A percentile compares a stretch with the other conserved stretches of the same genome.
Evolutionary conservation across 2,888 invertebrate species (phyloP).

Genomic region (Agrilus cyanescens): DNA sequence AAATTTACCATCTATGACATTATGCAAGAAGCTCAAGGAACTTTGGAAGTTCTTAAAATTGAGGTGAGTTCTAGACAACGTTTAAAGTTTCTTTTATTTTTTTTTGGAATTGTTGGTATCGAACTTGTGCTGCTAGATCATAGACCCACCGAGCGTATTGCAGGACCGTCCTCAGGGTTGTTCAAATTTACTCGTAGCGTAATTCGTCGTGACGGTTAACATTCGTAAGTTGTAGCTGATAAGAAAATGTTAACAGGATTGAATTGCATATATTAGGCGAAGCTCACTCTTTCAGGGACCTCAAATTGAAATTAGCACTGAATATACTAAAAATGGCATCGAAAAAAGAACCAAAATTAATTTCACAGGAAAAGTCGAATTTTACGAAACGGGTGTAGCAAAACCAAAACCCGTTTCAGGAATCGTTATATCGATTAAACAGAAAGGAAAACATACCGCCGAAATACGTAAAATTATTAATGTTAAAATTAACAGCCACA

Average conservation of each 20-base stretch:
- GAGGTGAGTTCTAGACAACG: slow-evolving; percentile 39
- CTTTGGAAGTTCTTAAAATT: slow-evolving; percentile 50
- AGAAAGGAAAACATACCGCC: slow-evolving; percentile 39
- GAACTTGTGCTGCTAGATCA: slow-evolving; percentile 8
- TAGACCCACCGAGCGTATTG: not conserved
- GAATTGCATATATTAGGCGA: slow-evolving; percentile 14
- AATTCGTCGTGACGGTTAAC: too few species aligned
- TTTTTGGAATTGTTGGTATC: slow-evolving; percentile 4
- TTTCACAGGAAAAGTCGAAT: slow-evolving; percentile 55
- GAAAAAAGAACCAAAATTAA: slow-evolving; percentile 51
- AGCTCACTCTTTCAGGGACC: slow-evolving; percentile 38
- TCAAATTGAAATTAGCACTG: slow-evolving; percentile 38
- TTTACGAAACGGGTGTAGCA: slow-evolving; percentile 51
- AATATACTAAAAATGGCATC: slow-evolving; percentile 32
- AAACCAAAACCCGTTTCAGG: slow-evolving; percentile 49
- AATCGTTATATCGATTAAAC: slow-evolving; percentile 42
- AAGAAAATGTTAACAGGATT: slow-evolving; percentile 16
- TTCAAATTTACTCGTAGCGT: too few species aligned
- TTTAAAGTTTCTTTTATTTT: slow-evolving; percentile 1
- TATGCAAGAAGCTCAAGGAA: slow-evolving; percentile 54
- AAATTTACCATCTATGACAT: slow-evolving; percentile 61
- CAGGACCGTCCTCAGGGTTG: too few species aligned
- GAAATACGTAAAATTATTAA: slow-evolving; percentile 43
- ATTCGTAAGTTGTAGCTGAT: slow-evolving; percentile 31
- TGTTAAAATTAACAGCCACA: slow-evolving; percentile 40